Base-by-base conservation (phyloP, 2,888 invertebrate species). In the Cataglyphis livida region DNA sequence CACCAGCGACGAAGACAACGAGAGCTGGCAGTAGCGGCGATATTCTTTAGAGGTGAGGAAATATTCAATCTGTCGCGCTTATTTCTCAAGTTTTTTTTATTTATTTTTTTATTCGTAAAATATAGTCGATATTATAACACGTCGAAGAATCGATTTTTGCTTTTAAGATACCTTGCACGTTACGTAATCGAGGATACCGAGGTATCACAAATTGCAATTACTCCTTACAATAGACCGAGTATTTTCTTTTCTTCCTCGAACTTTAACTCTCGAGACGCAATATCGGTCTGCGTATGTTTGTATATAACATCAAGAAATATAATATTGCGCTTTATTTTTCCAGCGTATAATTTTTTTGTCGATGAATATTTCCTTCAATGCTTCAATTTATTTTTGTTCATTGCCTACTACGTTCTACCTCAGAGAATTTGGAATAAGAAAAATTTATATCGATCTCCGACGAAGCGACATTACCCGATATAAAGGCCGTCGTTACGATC, bases 11-110 rank as follows among this genome's bases (percentile, higher is more conserved):
- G 59, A 97, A 96, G 93, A 96, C 97, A 0, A 97, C 97, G 3
- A 95, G 97, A 82, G 96, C 97, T 21, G 95, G 95, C 71, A 97
- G 97, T 90, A 96, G 96, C 92, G 97, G 97, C 18, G 96, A 96
- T 93, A 93, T 94, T 82, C 95, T 96, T 18, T 96, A 96, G n/a
- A 51, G 90, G 96, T 96, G 89, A 95, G 96, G 89, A 10, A 25
- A 15, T 9, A 62, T 10, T n/a, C 3, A 18, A n/a, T 7, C n/a
- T 51, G 7, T 51, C 38, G 38, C 6, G 35, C 5, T 44, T 1
- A 1, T 5, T 38, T 9, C 32, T n/a, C 15, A 3, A 18, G 3
- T 12, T 44, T 44, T 4, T 44, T 18, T 5, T 18, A 18, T 44
- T 44, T 44, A 18, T 28, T 15, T 65, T 65, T 41, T 54, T 35